These are phyloP conservation scores for Otolemur garnettii DNA, from an alignment of 2,113 vertebrate genomes.

Conservation along the genomic window DNA sequence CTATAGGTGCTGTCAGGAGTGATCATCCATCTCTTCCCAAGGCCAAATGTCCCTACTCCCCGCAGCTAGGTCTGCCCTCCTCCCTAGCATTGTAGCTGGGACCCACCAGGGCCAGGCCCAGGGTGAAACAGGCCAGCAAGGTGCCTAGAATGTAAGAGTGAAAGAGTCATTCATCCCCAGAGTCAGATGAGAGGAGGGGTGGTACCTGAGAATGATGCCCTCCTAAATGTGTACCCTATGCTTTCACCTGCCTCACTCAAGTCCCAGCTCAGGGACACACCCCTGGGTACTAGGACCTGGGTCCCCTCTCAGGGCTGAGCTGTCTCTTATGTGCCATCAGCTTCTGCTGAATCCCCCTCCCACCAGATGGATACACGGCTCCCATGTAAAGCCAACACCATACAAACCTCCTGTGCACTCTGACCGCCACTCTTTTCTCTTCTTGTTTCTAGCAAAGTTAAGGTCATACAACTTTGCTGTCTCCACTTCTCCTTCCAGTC, in stretches of 20 bases:
- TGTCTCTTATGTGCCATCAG: background rate
- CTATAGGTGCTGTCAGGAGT: background rate
- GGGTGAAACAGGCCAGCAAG: background rate
- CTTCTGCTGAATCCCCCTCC: no score
- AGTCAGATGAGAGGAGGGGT: background rate
- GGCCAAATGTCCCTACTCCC: background rate
- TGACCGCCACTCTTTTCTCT: background rate
- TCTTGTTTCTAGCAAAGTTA: background rate
- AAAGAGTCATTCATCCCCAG: background rate
- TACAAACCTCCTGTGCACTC: background rate
- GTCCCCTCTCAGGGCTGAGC: background rate
- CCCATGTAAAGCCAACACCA: background rate
- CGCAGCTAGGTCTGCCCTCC: background rate
- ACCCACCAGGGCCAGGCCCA: background rate
- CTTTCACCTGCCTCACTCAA: background rate
- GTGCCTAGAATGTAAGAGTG: background rate
- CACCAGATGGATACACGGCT: background rate
- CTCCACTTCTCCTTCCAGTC: background rate
- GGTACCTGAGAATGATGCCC: background rate
- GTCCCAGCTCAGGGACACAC: background rate
- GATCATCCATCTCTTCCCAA: background rate
- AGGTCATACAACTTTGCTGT: background rate
- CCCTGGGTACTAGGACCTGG: background rate
- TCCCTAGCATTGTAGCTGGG: background rate
- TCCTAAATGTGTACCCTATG: background rate